A percentile compares a stretch with the other conserved stretches of the same genome.
Conservation (phyloP, 2,888 invertebrate species). For the Neoitamus cyanurus region DNA sequence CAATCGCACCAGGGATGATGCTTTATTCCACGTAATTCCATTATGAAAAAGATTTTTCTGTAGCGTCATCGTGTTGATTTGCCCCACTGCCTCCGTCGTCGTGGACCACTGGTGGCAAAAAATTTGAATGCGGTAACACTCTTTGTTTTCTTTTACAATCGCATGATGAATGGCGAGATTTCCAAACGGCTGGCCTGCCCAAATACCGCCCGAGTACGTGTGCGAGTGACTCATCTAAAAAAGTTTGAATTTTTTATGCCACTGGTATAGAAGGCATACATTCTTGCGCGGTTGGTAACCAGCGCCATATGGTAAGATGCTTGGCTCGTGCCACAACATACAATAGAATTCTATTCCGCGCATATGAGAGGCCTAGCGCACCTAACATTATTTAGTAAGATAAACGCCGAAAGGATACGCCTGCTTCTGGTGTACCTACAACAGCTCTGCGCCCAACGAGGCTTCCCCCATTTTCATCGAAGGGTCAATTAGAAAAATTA, state of each 20-base stretch:
- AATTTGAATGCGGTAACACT: conserved; percentile 37
- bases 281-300: background rate
- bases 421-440: too few relatives aligned
- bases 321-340: conserved; percentile 14
- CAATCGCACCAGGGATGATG: conserved; percentile 50
- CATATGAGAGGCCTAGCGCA: background rate
- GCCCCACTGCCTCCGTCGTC: background rate
- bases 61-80: conserved; percentile 43
- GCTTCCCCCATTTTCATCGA: background rate
- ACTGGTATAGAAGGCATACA: background rate
- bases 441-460: background rate
- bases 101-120: conserved; percentile 14
- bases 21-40: conserved; percentile 33
- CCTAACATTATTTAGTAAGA: too few relatives aligned
- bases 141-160: conserved; percentile 37
- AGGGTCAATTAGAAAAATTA: background rate
- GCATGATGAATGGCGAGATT: conserved; percentile 38
- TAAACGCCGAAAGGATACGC: too few relatives aligned
- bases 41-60: conserved; percentile 40
- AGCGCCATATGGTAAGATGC: conserved; percentile 1
- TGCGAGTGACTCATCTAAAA: conserved; percentile 31
- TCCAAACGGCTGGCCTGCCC: background rate
- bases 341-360: background rate
- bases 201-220: background rate
- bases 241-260: background rate